These are phyloP conservation scores for Butorides virescens DNA, from an alignment of 2,113 vertebrate genomes.

Conservation along the genomic window DNA sequence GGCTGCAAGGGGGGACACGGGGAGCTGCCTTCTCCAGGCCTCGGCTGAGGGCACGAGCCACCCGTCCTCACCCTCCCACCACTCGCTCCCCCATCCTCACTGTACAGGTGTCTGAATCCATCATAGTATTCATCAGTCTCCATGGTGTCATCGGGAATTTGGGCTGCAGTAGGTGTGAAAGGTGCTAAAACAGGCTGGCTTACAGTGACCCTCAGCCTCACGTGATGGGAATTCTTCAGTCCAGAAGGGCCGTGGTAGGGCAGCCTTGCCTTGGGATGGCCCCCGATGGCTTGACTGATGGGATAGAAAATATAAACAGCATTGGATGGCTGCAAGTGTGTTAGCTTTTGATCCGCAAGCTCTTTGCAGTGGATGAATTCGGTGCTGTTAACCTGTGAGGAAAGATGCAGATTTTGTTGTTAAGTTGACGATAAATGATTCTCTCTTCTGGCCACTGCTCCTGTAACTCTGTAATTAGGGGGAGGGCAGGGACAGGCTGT, in stretches of 20 bases:
- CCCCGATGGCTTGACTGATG: background rate
- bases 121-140: conserved; percentile 70
- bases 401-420: background rate
- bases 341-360: conserved; percentile 71
- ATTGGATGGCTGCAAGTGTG: conserved; percentile 46
- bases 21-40: conserved; percentile 12
- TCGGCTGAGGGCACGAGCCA: background rate
- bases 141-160: background rate
- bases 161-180: background rate
- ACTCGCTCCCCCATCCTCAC: background rate
- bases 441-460: background rate
- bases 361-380: conserved; percentile 78
- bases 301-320: conserved; percentile 67
- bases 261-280: background rate
- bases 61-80: background rate
- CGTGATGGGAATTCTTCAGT: background rate
- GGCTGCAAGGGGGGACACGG: conserved; percentile 71
- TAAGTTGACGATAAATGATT: background rate
- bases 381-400: conserved; percentile 59
- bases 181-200: background rate
- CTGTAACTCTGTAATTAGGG: background rate
- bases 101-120: conserved; percentile 69
- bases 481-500: background rate
- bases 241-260: background rate
- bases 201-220: background rate